Evolutionary conservation across 2,888 invertebrate species (phyloP).

Genomic region (Cerceris rybyensis): DNA sequence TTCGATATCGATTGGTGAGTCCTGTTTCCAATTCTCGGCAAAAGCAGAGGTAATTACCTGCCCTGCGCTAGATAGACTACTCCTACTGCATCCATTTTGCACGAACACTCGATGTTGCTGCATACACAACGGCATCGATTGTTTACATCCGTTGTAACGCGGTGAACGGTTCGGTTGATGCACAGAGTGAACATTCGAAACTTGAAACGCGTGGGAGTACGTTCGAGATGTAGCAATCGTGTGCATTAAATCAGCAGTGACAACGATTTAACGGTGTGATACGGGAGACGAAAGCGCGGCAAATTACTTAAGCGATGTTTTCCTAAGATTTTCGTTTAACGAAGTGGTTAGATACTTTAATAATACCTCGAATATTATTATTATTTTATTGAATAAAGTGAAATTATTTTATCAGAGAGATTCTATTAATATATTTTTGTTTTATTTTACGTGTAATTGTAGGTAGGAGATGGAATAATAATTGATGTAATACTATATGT

Average conservation of each 20-base stretch:
- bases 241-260: background rate
- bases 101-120: constrained; percentile 41
- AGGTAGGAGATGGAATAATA: constrained; percentile 5
- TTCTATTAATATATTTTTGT: background rate
- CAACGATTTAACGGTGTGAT: constrained; percentile 35
- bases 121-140: constrained; percentile 49
- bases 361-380: background rate
- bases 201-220: constrained; percentile 23
- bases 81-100: constrained; percentile 53
- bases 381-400: background rate
- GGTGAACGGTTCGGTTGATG: constrained; percentile 28
- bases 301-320: constrained; percentile 30
- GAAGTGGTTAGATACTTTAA: constrained; percentile 24
- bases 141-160: constrained; percentile 59
- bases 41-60: constrained; percentile 54
- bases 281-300: constrained; percentile 55
- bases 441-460: background rate
- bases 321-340: background rate
- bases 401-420: background rate
- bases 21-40: constrained; percentile 66
- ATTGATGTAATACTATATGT: constrained; percentile 1
- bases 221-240: background rate
- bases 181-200: constrained; percentile 19
- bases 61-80: constrained; percentile 20
- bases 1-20: constrained; percentile 61